Evolutionary conservation across 2,797 vertebrate genomes (phyloP).

Genomic region (Garrulus glandarius): DNA sequence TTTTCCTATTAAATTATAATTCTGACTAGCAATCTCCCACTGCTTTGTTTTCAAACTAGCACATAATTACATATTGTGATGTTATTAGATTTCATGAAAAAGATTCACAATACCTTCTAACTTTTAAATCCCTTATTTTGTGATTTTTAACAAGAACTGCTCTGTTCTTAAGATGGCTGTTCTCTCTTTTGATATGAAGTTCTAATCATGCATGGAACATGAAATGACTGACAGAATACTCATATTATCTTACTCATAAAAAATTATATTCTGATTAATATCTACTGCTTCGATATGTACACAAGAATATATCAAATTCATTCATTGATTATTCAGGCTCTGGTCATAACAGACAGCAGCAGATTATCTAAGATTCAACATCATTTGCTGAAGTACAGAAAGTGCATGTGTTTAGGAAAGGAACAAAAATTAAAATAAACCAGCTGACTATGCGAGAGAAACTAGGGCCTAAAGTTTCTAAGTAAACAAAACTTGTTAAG

Average conservation of each 20-base stretch:
- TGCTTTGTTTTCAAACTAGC: too few relatives aligned
- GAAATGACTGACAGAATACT: background rate
- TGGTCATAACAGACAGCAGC: background rate
- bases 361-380: background rate
- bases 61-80: background rate
- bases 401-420: background rate
- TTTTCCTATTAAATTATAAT: too few relatives aligned
- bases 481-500: background rate
- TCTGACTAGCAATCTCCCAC: too few relatives aligned
- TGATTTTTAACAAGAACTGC: background rate
- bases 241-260: background rate
- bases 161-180: background rate
- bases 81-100: background rate
- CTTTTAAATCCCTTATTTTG: background rate
- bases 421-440: background rate
- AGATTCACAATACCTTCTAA: background rate
- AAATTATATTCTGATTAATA: background rate
- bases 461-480: background rate
- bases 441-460: background rate
- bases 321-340: background rate
- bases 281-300: background rate
- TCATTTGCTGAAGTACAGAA: background rate
- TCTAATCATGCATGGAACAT: background rate
- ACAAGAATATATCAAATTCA: background rate
- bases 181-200: background rate